phyloP scores from a whole-genome alignment of 2,113 vertebrate species.

The Puma concolor region DNA sequence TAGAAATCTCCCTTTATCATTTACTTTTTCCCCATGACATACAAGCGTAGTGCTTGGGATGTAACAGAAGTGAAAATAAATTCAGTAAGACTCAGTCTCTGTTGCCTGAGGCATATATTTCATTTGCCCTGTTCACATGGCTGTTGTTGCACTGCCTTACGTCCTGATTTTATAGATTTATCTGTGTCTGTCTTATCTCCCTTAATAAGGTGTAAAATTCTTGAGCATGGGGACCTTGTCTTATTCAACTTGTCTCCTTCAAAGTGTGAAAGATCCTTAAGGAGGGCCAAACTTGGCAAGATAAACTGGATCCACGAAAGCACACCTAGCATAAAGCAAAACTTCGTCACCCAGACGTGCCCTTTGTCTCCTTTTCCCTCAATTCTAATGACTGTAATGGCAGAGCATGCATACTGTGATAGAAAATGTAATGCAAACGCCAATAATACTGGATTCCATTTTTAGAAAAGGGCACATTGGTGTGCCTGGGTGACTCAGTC shows the following conservation, averaged over 20 bases:
- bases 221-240: not conserved
- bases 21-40: not conserved
- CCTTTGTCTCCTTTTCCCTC: not conserved
- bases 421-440: not conserved
- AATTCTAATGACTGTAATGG: not conserved
- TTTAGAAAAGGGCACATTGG: not conserved
- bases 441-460: not conserved
- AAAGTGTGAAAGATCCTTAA: not conserved
- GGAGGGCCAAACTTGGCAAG: not conserved
- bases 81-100: not conserved
- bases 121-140: not conserved
- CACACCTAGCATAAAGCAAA: not conserved
- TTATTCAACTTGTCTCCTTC: not conserved
- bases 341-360: not conserved
- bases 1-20: not conserved
- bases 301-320: not conserved
- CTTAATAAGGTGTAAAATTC: constrained; percentile 26
- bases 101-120: not conserved
- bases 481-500: too few relatives aligned
- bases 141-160: not conserved
- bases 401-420: not conserved
- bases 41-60: not conserved
- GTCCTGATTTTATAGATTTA: not conserved
- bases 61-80: not conserved
- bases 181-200: not conserved